These are phyloP conservation scores for Orthonevra nobilis DNA, from an alignment of 2,888 invertebrate species.

Conservation along the genomic window DNA sequence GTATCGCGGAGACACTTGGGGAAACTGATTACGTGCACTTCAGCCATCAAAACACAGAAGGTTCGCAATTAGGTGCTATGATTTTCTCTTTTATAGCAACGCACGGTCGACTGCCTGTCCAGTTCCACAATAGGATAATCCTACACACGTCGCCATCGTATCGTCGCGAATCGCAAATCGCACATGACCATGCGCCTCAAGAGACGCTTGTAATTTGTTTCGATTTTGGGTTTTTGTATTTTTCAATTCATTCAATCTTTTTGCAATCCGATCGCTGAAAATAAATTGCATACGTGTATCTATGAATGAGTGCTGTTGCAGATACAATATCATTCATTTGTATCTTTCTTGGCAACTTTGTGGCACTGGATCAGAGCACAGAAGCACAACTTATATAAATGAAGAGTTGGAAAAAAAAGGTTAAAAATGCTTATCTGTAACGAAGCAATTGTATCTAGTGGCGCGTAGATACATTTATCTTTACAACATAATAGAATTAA, in stretches of 20 bases:
- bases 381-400: not conserved
- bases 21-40: slow-evolving; percentile 40
- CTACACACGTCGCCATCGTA: too few relatives aligned
- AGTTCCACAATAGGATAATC: too few relatives aligned
- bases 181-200: slow-evolving; percentile 2
- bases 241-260: slow-evolving; percentile 16
- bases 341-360: too few relatives aligned
- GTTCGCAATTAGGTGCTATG: slow-evolving; percentile 49
- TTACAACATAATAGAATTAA: slow-evolving; percentile 46
- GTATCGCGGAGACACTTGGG: slow-evolving; percentile 24
- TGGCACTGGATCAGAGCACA: too few relatives aligned
- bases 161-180: too few relatives aligned
- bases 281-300: not conserved
- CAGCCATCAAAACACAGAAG: slow-evolving; percentile 52
- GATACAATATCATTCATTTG: too few relatives aligned
- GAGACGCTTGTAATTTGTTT: slow-evolving; percentile 38
- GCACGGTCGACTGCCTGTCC: not conserved
- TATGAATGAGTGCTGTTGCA: not conserved
- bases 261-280: too few relatives aligned
- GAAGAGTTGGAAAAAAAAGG: not conserved
- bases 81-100: slow-evolving; percentile 51
- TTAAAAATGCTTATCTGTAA: slow-evolving; percentile 34
- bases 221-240: slow-evolving; percentile 16
- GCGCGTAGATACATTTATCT: slow-evolving; percentile 49
- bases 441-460: slow-evolving; percentile 53